Base-by-base conservation (phyloP, 2,888 invertebrate species). In the Pachydiplax longipennis region DNA sequence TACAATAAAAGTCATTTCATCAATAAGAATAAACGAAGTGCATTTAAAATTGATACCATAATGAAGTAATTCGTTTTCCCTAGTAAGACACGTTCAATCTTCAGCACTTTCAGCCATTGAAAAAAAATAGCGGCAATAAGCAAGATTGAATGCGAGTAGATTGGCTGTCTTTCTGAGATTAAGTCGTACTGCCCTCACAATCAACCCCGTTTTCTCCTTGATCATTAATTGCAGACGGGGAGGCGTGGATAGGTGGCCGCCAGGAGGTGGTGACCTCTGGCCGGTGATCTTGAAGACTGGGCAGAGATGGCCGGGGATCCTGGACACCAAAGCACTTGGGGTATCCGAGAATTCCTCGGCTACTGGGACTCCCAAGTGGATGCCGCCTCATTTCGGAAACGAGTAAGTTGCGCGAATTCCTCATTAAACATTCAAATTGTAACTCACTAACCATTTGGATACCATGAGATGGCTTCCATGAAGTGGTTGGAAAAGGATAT, bases 291-390 rank as follows among this genome's bases (percentile, higher is more conserved):
- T 22, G 37, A 40, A 37, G 40, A 44, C 22, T 40, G 81, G 81
- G 35, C 40, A 37, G 13, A 8, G 61, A 81, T 81, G 81, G 90
- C 90, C 53, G 90, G 90, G 5, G 90, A 90, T 35, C 90, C 90
- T 8, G 87, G 87, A 12, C 90, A 90, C 37, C 90, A 90, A 61
- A 90, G 81, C 58, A 90, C 90, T 35, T 90, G 90, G 90, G 90
- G 90, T 18, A 80, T 90, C 37, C 90, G 90, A 44, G 90, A 90
- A 31, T 90, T 90, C 81, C 90, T 90, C 61, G 90, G 90, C 12
- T 90, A 90, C 81, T 90, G 90, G 90, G 90, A 90, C 31, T 90
- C 90, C 48, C 90, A 80, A 37, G 90, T 90, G 22, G 90, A 90
- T 53, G 87, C 87, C 22, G 90, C 90, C 25, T 80, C 73, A 5